phyloP scores from a whole-genome alignment of 2,113 vertebrate species.

The Chionodraco myersi region DNA sequence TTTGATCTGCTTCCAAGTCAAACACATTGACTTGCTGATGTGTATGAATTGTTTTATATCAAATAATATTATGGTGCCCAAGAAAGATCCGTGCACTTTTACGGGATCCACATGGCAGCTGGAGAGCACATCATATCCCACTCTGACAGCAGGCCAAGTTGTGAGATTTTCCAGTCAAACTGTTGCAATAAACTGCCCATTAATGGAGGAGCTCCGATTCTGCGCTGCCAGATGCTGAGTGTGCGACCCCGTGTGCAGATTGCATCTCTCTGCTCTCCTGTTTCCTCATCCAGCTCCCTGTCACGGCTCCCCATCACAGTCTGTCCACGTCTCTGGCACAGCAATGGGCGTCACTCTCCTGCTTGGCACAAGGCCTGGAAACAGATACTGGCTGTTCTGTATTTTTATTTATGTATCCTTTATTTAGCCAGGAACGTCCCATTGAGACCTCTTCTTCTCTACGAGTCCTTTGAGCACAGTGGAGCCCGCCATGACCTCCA shows the following conservation, averaged over 20 bases:
- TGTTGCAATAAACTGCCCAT: conserved; percentile 53
- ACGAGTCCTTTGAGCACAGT: conserved; percentile 6
- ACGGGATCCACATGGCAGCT: conserved; percentile 13
- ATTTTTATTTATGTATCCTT: too few species aligned
- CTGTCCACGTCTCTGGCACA: conserved; percentile 48
- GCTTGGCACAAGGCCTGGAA: conserved; percentile 37
- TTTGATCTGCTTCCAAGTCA: too few species aligned
- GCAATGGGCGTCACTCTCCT: conserved; percentile 21
- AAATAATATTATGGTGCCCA: background rate
- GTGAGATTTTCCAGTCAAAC: conserved; percentile 49
- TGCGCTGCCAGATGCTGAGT: conserved; percentile 57
- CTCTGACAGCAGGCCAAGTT: conserved; percentile 32
- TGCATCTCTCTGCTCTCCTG: conserved; percentile 44
- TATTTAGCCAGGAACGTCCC: too few species aligned
- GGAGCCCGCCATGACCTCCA: conserved; percentile 8
- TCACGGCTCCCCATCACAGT: conserved; percentile 31
- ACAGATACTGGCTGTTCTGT: conserved; percentile 26
- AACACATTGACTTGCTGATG: too few species aligned
- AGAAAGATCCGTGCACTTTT: conserved; percentile 5
- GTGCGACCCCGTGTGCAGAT: conserved; percentile 24
- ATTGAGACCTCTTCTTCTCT: too few species aligned
- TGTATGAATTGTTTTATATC: too few species aligned
- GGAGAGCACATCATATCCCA: conserved; percentile 26
- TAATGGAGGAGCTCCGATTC: conserved; percentile 39
- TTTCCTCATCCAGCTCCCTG: conserved; percentile 49